Base-by-base conservation (phyloP, 1,140 invertebrate genomes). In the Drosophila arawakana region DNA sequence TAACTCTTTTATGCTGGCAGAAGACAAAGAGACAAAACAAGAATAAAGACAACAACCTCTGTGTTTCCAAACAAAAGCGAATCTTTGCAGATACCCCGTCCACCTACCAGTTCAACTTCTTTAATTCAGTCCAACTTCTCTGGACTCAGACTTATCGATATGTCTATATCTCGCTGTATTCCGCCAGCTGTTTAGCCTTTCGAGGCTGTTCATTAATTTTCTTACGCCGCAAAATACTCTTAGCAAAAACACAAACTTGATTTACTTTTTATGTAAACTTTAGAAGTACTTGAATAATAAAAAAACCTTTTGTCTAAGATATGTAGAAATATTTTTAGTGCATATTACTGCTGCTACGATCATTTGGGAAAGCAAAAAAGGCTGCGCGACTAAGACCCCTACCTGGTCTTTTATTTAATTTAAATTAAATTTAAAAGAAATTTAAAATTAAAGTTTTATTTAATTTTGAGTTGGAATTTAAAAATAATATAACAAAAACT, bases 11-110 rank as follows among this genome's bases (percentile, higher is more conserved):
- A 10, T 50, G 37, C 37, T 43, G 39, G 59, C 49, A 67, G 43
- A 58, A 71, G 21, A 15, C 43, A 18, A 8, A 39, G 13, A 61
- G 13, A 3, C 21, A 13, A 52, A 18, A 2, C 0, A 13, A 61
- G 13, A 3, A 73, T 46, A 4, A 46, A 67, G 25, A 76, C 70
- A 73, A 49, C 35, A 74, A 55, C 41, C 35, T 44, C 46, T 59
- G 44, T 63, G 8, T 49, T 54, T 37, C 11, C 55, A 69, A 79
- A 82, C 72, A 83, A 83, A 83, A 34, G 76, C 49, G 50, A 83
- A 57, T 78, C 60, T 74, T 73, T 81, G 57, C 60, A 65, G 46
- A 52, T 65, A n/a, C 35, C 35, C 8, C 54, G 6, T 8, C 9
- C 9, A 54, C 6, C 15, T 37, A 30, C 25, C 25, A 2, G 2